Base-by-base conservation (phyloP, 2,888 invertebrate species). In the Apomyelois bistriatella region DNA sequence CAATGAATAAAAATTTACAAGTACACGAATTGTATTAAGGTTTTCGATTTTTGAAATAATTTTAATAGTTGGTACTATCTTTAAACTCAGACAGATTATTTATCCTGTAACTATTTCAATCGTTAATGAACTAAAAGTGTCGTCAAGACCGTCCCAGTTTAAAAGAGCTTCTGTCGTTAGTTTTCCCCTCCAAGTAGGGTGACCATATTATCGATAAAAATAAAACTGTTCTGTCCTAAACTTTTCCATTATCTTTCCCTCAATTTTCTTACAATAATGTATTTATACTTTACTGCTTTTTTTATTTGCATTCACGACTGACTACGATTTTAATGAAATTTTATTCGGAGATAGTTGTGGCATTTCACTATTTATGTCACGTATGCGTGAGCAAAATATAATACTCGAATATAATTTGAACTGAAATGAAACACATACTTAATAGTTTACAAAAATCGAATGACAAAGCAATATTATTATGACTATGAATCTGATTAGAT, bases 181-280 rank as follows among this genome's bases (percentile, higher is more conserved):
- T 59, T 4, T 63, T 12, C 38, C 42, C 36, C 58, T 58, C 59
- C 53, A 58, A 68, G 62, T 66, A 74, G 67, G 68, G 68, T 74
- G 70, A 54, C 61, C 51, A 59, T 55, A 56, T 66, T 66, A 59
- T 59, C 46, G 53, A 28, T 60, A 54, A 54, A 61, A 65, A 72
- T 60, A 61, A 57, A 64, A 72, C 64, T 58, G 43, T 30, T 15
- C 54, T 50, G 53, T 12, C 7, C 22, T 53, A 60, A 70, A 76
- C 68, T 74, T 74, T 72, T 68, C 65, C 74, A 74, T 74, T 74
- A 73, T 74, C 65, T 37, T 12, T 13, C 15, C 16, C 17, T 9
- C 22, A 48, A 48, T 22, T 48, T 28, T 28, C 36, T 48, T 1
- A 16, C 5, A 5, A 7, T 30, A 47, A 28, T 28, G 48, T 48